Conservation (phyloP, 2,113 vertebrate genomes). For the Cacatua alba region DNA sequence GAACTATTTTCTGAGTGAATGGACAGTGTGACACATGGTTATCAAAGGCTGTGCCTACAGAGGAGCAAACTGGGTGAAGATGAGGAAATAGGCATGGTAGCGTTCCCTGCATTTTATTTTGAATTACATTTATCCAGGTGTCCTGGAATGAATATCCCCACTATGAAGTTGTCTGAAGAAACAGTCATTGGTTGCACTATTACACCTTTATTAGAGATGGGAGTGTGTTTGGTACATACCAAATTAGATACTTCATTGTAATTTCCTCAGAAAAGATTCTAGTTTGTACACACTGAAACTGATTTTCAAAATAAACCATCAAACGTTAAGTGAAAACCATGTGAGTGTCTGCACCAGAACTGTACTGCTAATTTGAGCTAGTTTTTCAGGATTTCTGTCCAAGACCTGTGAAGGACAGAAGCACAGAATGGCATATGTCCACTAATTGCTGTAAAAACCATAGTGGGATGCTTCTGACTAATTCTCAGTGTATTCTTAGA, state of each 20-base stretch:
- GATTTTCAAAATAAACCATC: background rate
- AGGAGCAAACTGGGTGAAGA: background rate
- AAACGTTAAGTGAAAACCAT: background rate
- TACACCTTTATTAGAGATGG: background rate
- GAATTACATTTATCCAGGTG: background rate
- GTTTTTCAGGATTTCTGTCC: background rate
- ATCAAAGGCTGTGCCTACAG: background rate
- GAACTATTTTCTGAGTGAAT: background rate
- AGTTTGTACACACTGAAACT: background rate
- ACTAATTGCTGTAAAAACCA: background rate
- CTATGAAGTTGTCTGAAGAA: background rate
- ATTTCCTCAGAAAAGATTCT: background rate
- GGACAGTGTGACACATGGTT: background rate
- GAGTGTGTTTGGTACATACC: background rate
- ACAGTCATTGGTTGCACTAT: rapidly evolving
- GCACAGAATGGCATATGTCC: background rate
- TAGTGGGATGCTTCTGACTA: background rate
- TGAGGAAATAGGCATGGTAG: background rate
- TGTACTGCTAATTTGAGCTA: background rate
- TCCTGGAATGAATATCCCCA: background rate
- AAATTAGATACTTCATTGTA: background rate
- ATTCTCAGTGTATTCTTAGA: background rate
- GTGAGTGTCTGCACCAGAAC: background rate
- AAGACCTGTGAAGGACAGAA: background rate
- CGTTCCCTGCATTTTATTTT: background rate